Conservation (phyloP, 2,113 vertebrate genomes). For the Syrmaticus mikado region DNA sequence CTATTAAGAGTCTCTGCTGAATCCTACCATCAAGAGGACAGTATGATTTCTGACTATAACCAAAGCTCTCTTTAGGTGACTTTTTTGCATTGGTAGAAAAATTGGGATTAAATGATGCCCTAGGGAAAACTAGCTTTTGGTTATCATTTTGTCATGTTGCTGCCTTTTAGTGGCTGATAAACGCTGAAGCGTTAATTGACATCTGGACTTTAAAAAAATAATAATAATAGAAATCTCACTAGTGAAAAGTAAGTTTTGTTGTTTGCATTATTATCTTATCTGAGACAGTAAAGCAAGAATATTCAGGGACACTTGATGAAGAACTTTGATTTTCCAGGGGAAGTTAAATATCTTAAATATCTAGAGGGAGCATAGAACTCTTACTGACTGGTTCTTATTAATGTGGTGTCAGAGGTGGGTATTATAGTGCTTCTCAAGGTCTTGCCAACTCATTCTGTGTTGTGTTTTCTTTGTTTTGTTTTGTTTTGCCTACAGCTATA, state of each 20-base stretch:
- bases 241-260: not conserved
- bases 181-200: not conserved
- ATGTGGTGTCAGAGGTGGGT: not conserved
- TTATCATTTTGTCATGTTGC: not conserved
- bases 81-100: not conserved
- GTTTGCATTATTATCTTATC: not conserved
- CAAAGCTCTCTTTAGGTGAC: not conserved
- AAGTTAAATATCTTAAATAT: not conserved
- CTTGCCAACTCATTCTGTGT: not conserved
- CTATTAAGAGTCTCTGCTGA: not conserved
- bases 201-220: accelerated
- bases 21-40: not conserved
- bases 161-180: not conserved
- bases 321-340: not conserved
- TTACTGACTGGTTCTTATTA: not conserved
- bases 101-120: not conserved
- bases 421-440: not conserved
- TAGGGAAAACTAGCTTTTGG: not conserved
- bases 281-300: too few relatives aligned
- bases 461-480: not conserved
- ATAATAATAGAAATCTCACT: not conserved
- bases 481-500: not conserved
- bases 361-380: not conserved
- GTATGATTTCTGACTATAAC: not conserved
- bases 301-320: too few relatives aligned